Evolutionary conservation across 53 echinoderm and acorn worm species (phyloP).

Genomic region (Stichopus horrens): DNA sequence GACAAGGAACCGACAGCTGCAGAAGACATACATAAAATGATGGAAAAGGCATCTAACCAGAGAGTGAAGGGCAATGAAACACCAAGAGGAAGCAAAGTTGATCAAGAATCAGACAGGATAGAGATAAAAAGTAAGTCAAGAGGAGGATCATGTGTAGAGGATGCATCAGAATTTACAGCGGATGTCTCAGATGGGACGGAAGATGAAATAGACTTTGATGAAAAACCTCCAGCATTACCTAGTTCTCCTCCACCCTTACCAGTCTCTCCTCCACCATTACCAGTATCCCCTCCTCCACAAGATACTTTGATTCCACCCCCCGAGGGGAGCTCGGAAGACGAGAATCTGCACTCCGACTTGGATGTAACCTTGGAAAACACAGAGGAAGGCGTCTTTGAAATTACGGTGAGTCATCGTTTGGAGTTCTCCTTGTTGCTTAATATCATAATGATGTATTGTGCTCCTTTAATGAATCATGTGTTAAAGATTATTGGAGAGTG

Average conservation of each 20-base stretch:
- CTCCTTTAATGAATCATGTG: not conserved
- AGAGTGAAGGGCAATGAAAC: not conserved
- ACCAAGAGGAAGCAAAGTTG: not conserved
- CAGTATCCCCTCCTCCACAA: constrained; percentile 2
- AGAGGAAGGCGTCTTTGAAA: constrained; percentile 92
- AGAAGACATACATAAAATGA: too few species aligned
- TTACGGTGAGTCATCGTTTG: constrained; percentile 70
- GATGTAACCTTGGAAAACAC: constrained; percentile 58
- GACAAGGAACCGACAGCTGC: not conserved
- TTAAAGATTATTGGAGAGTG: too few species aligned
- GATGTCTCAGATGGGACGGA: not conserved
- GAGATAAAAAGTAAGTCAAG: not conserved
- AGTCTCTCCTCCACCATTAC: constrained; percentile 48
- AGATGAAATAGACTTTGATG: not conserved
- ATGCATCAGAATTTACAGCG: not conserved
- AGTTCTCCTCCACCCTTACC: constrained; percentile 53
- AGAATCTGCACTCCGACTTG: constrained; percentile 7
- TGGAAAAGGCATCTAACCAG: too few species aligned
- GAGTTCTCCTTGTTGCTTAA: not conserved
- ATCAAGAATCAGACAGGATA: too few species aligned
- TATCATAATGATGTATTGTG: not conserved
- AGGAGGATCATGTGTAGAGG: not conserved
- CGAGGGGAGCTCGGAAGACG: not conserved
- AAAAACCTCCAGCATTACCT: constrained; percentile 53
- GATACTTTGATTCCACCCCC: constrained; percentile 13